These are phyloP conservation scores for Melanotaenia parkinsoni DNA, from an alignment of 2,797 vertebrate species.

Conservation along the genomic window DNA sequence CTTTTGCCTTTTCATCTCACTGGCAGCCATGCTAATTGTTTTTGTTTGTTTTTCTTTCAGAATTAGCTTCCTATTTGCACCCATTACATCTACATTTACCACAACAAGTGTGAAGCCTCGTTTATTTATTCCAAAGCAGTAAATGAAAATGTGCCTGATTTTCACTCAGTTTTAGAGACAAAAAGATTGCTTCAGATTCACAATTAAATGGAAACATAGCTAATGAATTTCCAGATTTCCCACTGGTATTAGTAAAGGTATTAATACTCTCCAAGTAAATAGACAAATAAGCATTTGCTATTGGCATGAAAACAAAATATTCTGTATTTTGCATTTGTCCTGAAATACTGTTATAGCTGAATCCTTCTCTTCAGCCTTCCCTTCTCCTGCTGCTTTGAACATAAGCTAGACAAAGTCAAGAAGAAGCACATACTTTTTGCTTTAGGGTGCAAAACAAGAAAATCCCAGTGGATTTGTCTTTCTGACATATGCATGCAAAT, in stretches of 20 bases:
- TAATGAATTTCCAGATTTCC: not conserved
- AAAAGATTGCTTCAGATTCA: not conserved
- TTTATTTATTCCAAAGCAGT: not conserved
- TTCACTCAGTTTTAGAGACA: not conserved
- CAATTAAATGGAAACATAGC: not conserved
- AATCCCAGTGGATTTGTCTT: conserved; percentile 4
- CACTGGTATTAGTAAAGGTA: no score
- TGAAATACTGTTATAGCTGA: no score
- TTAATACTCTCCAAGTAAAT: not conserved
- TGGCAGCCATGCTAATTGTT: no score
- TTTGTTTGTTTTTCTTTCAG: not conserved
- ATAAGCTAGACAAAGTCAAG: not conserved
- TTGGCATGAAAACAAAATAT: not conserved
- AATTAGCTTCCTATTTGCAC: not conserved
- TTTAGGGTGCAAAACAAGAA: conserved; percentile 4
- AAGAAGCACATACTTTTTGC: not conserved
- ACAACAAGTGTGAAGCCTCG: not conserved
- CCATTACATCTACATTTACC: not conserved
- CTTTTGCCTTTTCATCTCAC: not conserved
- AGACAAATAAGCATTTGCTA: not conserved
- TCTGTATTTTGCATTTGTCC: not conserved
- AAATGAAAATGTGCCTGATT: not conserved
- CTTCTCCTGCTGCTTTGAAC: not conserved
- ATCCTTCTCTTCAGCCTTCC: not conserved
- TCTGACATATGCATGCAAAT: not conserved